Evolutionary conservation across 2,113 vertebrate species (phyloP).

Genomic region (Turdus rufiventris): DNA sequence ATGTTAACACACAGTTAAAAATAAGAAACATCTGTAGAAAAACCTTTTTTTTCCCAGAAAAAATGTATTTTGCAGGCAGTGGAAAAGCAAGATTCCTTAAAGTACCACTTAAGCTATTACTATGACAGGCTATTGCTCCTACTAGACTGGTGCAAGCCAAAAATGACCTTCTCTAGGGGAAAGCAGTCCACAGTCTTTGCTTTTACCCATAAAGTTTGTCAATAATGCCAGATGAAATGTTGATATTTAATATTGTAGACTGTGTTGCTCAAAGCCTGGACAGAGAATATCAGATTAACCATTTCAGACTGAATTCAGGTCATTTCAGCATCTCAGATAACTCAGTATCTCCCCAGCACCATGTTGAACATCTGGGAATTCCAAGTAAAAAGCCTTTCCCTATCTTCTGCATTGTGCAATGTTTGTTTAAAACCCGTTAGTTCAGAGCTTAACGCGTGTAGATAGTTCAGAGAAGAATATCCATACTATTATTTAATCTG

Average conservation of each 20-base stretch:
- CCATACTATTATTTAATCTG: background rate
- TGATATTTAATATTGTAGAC: background rate
- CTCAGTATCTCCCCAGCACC: background rate
- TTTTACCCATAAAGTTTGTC: background rate
- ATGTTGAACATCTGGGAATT: background rate
- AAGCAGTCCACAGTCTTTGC: background rate
- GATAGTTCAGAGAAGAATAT: background rate
- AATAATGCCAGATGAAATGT: background rate
- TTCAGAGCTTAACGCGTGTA: background rate
- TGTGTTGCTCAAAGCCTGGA: background rate
- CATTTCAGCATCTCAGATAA: background rate
- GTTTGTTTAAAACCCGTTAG: background rate
- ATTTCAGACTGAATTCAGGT: background rate
- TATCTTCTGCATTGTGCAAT: background rate
- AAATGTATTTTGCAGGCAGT: background rate
- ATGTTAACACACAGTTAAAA: background rate
- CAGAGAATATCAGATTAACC: background rate
- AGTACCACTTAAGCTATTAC: background rate
- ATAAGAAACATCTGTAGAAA: background rate
- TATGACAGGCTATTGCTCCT: background rate
- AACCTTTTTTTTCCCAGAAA: background rate
- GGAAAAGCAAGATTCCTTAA: background rate
- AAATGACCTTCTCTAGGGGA: background rate
- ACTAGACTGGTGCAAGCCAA: background rate
- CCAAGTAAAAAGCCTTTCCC: background rate